These are phyloP conservation scores for Ctenodactylus gundi DNA, from an alignment of 2,113 vertebrate genomes.

Conservation along the genomic window DNA sequence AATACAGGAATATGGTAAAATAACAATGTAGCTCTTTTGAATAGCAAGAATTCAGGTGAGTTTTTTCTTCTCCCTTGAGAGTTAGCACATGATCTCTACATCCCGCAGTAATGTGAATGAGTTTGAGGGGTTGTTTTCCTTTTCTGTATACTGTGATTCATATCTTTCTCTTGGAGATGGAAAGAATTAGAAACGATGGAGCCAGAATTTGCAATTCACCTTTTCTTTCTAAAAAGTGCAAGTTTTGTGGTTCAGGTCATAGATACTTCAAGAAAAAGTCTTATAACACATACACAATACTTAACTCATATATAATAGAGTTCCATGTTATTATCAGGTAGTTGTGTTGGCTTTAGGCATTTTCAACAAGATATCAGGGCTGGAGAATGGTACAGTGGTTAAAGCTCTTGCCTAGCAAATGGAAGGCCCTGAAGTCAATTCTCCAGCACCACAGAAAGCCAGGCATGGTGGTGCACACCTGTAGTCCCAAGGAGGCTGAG, in stretches of 20 bases:
- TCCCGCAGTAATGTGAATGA: not conserved
- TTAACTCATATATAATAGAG: not conserved
- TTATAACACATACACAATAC: not conserved
- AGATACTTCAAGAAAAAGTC: not conserved
- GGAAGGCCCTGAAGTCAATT: too few species aligned
- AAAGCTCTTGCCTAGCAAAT: too few species aligned
- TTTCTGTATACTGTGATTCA: not conserved
- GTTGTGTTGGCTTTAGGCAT: not conserved
- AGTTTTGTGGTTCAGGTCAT: not conserved
- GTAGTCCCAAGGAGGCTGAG: too few species aligned
- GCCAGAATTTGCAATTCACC: not conserved
- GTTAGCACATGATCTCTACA: not conserved
- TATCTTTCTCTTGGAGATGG: not conserved
- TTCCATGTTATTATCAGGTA: not conserved
- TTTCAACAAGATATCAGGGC: not conserved
- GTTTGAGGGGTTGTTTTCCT: not conserved
- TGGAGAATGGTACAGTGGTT: too few species aligned
- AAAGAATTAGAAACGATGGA: not conserved
- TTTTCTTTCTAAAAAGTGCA: not conserved
- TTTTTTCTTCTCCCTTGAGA: not conserved
- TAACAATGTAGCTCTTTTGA: constrained; percentile 2
- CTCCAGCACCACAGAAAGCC: too few species aligned
- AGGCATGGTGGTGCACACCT: too few species aligned
- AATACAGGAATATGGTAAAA: constrained; percentile 16
- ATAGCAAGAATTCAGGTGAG: not conserved